Conservation (phyloP, 2,113 vertebrate genomes). For the Hypanus sabinus region DNA sequence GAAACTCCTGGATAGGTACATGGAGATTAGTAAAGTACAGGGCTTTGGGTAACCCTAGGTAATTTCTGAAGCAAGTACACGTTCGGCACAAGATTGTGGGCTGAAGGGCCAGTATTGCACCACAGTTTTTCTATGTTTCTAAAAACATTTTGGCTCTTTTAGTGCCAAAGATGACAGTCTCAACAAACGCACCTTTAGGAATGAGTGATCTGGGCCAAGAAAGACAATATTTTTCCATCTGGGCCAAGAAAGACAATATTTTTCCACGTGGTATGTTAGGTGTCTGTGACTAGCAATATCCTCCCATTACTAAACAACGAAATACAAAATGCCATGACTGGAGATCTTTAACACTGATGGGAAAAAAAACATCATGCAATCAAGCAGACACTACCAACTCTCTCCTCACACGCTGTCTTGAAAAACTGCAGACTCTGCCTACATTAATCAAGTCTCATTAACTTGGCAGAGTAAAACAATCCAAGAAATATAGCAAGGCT, state of each 20-base stretch:
- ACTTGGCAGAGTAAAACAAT: not conserved
- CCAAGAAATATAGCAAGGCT: not conserved
- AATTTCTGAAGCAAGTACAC: too few species aligned
- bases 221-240: conserved; percentile 1
- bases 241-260: not conserved
- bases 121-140: too few species aligned
- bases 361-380: not conserved
- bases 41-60: too few species aligned
- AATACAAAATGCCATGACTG: conserved; percentile 14
- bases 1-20: too few species aligned
- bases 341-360: conserved; percentile 16
- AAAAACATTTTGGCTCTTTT: not conserved
- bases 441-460: conserved; percentile 22
- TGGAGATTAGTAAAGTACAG: too few species aligned
- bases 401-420: conserved; percentile 15
- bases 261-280: conserved; percentile 15
- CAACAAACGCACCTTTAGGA: not conserved
- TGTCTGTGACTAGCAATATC: not conserved
- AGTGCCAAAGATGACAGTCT: not conserved
- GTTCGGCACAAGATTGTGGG: too few species aligned
- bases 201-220: not conserved
- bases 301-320: not conserved
- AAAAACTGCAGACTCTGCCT: conserved; percentile 7
- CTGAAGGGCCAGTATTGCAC: too few species aligned
- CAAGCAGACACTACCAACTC: conserved; percentile 11